Percentiles rank a stretch among this genome's conserved stretches.
These are phyloP conservation scores for Meghimatium bilineatum DNA, from an alignment of 2,888 invertebrate genomes.

Conservation along the genomic window DNA sequence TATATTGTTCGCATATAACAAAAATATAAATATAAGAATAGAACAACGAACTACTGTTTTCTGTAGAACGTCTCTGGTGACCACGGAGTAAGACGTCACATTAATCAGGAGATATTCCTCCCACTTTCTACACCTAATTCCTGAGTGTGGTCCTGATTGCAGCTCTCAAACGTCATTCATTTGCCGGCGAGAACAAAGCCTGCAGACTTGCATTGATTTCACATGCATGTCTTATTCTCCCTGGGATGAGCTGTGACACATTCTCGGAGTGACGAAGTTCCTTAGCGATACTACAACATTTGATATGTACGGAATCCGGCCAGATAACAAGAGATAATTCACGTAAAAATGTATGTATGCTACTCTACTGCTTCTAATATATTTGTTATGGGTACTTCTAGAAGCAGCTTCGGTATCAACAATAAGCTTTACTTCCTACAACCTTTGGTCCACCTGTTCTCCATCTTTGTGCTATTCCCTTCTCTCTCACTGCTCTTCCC, in stretches of 20 bases:
- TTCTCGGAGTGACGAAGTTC: background rate
- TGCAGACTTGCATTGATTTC: background rate
- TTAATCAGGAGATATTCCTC: background rate
- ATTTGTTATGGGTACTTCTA: background rate
- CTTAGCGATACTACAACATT: background rate
- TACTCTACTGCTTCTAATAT: background rate
- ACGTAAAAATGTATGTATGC: background rate
- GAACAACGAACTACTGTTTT: constrained; percentile 2
- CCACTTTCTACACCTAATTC: constrained; percentile 33
- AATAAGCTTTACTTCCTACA: too few relatives aligned
- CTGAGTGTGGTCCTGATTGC: background rate
- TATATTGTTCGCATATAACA: too few relatives aligned
- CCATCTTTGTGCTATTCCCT: too few relatives aligned
- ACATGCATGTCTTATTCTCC: background rate
- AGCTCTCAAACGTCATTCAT: background rate
- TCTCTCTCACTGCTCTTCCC: too few relatives aligned
- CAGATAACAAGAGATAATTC: background rate
- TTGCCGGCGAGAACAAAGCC: background rate
- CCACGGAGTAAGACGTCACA: background rate
- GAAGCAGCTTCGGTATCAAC: too few relatives aligned
- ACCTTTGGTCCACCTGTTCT: too few relatives aligned
- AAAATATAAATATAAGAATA: too few relatives aligned
- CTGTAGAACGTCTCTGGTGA: background rate
- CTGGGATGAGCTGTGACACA: constrained; percentile 10
- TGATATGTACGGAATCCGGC: background rate